A percentile compares a stretch with the other conserved stretches of the same genome.
Conservation (phyloP, 2,888 invertebrate species). For the Orthonevra nobilis region DNA sequence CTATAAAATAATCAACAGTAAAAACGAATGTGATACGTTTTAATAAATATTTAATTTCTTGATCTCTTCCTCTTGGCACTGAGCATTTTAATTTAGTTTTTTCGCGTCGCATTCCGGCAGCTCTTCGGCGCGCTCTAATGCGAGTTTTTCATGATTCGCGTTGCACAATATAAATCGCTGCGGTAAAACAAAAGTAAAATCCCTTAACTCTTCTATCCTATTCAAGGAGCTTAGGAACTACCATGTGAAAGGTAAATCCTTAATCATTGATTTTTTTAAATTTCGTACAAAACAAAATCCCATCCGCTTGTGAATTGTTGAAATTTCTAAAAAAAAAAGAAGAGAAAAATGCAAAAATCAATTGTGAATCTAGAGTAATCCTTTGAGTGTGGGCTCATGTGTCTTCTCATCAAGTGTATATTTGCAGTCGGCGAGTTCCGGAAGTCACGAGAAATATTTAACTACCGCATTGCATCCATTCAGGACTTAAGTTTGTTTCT, state of each 20-base stretch:
- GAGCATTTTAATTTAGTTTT: not conserved
- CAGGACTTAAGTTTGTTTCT: too few relatives aligned
- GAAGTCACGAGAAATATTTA: constrained; percentile 17
- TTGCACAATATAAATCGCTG: too few relatives aligned
- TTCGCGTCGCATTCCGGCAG: not conserved
- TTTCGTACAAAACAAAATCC: too few relatives aligned
- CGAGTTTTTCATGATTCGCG: too few relatives aligned
- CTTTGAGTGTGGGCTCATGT: not conserved
- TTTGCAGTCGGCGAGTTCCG: constrained; percentile 29
- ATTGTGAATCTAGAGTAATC: constrained; percentile 3
- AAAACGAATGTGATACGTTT: constrained; percentile 50
- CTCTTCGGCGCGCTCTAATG: not conserved
- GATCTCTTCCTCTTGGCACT: constrained; percentile 5
- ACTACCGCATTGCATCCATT: constrained; percentile 44
- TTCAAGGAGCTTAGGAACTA: constrained; percentile 1
- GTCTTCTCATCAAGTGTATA: constrained; percentile 29
- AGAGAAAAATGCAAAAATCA: constrained; percentile 38
- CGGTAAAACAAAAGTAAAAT: too few relatives aligned
- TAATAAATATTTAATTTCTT: constrained; percentile 50
- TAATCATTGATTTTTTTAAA: constrained; percentile 46
- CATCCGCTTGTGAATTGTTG: too few relatives aligned
- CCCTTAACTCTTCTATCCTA: not conserved
- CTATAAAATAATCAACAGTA: constrained; percentile 33
- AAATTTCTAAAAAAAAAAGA: not conserved
- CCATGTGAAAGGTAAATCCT: constrained; percentile 32